A percentile compares a stretch with the other conserved stretches of the same genome.
Evolutionary conservation across 2,888 invertebrate species (phyloP).

Genomic region (Agrochola circellaris): DNA sequence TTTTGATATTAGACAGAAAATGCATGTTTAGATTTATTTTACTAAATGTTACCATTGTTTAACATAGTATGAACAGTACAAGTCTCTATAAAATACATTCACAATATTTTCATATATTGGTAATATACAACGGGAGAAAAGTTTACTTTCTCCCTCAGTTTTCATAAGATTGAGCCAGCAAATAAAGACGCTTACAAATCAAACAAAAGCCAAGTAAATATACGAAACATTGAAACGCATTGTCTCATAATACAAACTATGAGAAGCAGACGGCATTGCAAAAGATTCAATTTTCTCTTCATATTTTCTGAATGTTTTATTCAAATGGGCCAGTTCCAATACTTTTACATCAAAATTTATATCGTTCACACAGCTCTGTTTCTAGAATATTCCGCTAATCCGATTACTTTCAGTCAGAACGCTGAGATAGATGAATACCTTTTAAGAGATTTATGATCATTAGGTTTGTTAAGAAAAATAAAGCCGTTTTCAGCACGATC

Average conservation of each 20-base stretch:
- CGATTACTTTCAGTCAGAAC: slow-evolving; percentile 42
- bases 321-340: slow-evolving; percentile 47
- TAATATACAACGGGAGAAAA: slow-evolving; percentile 15
- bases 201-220: slow-evolving; percentile 60
- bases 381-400: slow-evolving; percentile 48
- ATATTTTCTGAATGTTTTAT: slow-evolving; percentile 58
- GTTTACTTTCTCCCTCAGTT: slow-evolving; percentile 29
- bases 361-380: slow-evolving; percentile 36
- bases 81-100: background rate
- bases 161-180: slow-evolving; percentile 51
- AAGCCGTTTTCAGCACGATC: slow-evolving; percentile 41
- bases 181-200: slow-evolving; percentile 56
- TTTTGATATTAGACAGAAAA: background rate
- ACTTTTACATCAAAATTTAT: slow-evolving; percentile 45
- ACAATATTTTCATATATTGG: slow-evolving; percentile 42
- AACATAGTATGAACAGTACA: background rate
- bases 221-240: slow-evolving; percentile 56
- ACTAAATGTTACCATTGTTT: background rate
- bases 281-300: slow-evolving; percentile 67
- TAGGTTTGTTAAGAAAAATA: slow-evolving; percentile 44
- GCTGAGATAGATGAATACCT: slow-evolving; percentile 35
- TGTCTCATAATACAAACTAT: slow-evolving; percentile 54
- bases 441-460: slow-evolving; percentile 59
- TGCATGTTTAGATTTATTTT: background rate
- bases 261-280: slow-evolving; percentile 57